These are phyloP conservation scores for Hyperopisus bebe DNA, from an alignment of 2,113 vertebrate genomes.

Conservation along the genomic window DNA sequence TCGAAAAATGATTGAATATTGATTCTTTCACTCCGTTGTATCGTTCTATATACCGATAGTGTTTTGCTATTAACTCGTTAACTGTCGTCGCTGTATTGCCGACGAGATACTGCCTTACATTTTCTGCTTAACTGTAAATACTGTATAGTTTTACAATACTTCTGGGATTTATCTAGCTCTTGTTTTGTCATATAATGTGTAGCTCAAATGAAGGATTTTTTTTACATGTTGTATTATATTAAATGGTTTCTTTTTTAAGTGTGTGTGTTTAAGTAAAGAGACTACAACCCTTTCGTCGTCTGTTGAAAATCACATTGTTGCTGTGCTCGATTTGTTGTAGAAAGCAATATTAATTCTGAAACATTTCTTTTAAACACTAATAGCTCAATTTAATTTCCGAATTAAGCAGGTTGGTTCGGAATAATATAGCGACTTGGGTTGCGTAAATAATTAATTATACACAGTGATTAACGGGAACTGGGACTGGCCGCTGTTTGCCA, in stretches of 20 bases:
- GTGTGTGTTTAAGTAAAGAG: neutral
- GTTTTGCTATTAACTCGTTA: constrained; percentile 11
- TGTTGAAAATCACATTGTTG: neutral
- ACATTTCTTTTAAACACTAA: neutral
- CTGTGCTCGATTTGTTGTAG: neutral
- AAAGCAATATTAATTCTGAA: neutral
- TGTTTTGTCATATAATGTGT: neutral
- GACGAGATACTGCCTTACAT: neutral
- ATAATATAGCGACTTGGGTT: neutral
- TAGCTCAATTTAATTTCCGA: neutral
- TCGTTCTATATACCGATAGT: neutral
- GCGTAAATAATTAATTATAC: neutral
- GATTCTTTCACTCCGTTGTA: neutral
- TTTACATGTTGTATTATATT: constrained; percentile 22
- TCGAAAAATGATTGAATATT: neutral
- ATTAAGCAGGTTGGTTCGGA: neutral
- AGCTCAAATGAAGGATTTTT: constrained; percentile 15
- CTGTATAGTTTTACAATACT: constrained; percentile 17
- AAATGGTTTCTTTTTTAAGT: constrained; percentile 13
- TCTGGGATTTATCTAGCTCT: constrained; percentile 3
- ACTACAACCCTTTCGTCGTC: neutral
- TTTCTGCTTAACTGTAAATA: constrained; percentile 26
- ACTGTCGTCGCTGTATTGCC: neutral
- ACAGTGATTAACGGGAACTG: neutral
- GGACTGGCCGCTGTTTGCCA: neutral